Percentiles rank a stretch among this genome's conserved stretches.
Conservation (phyloP, 2,888 invertebrate species). For the Lomographa bimaculata region DNA sequence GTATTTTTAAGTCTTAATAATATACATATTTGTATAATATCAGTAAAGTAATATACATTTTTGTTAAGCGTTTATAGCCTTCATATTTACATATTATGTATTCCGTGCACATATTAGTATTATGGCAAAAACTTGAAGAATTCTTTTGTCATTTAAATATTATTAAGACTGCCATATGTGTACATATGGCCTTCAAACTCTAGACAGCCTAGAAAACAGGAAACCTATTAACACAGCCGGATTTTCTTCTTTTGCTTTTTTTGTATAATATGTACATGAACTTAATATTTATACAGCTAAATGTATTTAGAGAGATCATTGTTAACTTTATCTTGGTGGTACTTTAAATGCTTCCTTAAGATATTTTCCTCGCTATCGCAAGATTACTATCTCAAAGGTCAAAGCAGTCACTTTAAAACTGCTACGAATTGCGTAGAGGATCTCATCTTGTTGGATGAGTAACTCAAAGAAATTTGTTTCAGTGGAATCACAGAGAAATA, state of each 20-base stretch:
- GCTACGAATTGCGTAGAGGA: too few relatives aligned
- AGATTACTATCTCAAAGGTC: conserved; percentile 7
- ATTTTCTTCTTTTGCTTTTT: conserved; percentile 15
- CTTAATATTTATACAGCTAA: conserved; percentile 1
- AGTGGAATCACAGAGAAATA: conserved; percentile 7
- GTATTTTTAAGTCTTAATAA: too few relatives aligned
- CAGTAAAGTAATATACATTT: too few relatives aligned
- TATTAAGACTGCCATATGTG: conserved; percentile 10
- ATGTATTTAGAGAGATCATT: neutral
- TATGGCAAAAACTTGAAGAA: neutral
- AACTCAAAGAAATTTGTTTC: too few relatives aligned
- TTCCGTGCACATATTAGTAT: conserved; percentile 2
- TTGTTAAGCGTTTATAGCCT: neutral
- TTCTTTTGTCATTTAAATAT: conserved; percentile 5
- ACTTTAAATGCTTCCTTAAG: conserved; percentile 11
- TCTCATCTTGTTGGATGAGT: too few relatives aligned
- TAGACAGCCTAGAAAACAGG: conserved; percentile 15
- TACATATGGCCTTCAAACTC: conserved; percentile 14
- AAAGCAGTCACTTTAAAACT: conserved; percentile 5
- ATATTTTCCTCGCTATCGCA: conserved; percentile 3
- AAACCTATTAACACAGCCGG: conserved; percentile 18
- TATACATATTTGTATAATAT: too few relatives aligned
- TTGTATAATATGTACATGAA: conserved; percentile 2
- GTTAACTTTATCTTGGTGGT: conserved; percentile 6
- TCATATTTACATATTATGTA: conserved; percentile 1